These are phyloP conservation scores for Lasius platythorax DNA, from an alignment of 2,888 invertebrate genomes.

Conservation along the genomic window DNA sequence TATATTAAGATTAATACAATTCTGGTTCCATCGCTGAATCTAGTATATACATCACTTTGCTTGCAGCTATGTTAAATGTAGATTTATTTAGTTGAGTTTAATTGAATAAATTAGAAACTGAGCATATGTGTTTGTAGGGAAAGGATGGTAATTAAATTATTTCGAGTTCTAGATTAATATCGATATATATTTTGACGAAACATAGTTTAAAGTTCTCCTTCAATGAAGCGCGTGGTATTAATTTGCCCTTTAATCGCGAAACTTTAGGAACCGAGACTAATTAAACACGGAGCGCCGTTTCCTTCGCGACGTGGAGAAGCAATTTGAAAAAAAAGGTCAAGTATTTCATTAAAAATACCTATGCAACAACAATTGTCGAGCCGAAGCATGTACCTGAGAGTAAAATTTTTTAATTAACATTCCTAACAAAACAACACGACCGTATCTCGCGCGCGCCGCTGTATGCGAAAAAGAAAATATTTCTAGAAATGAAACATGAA, in stretches of 20 bases:
- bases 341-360: slow-evolving; percentile 32
- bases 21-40: background rate
- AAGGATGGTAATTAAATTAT: background rate
- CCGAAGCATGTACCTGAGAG: background rate
- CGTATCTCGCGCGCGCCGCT: background rate
- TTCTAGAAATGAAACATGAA: background rate
- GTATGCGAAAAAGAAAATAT: too few species aligned
- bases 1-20: background rate
- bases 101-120: background rate
- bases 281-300: slow-evolving; percentile 11
- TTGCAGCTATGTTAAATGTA: too few species aligned
- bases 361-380: slow-evolving; percentile 21
- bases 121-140: background rate
- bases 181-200: background rate
- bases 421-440: slow-evolving; percentile 10
- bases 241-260: slow-evolving; percentile 10
- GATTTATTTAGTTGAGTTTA: background rate
- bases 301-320: background rate
- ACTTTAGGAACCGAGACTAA: slow-evolving; percentile 23
- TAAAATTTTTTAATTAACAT: slow-evolving; percentile 46
- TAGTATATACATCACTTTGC: background rate
- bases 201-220: slow-evolving; percentile 1
- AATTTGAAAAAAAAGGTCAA: slow-evolving; percentile 33
- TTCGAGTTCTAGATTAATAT: background rate
- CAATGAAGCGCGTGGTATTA: background rate